phyloP scores from a whole-genome alignment of 2,113 vertebrate genomes.

The Eubucco bourcierii region DNA sequence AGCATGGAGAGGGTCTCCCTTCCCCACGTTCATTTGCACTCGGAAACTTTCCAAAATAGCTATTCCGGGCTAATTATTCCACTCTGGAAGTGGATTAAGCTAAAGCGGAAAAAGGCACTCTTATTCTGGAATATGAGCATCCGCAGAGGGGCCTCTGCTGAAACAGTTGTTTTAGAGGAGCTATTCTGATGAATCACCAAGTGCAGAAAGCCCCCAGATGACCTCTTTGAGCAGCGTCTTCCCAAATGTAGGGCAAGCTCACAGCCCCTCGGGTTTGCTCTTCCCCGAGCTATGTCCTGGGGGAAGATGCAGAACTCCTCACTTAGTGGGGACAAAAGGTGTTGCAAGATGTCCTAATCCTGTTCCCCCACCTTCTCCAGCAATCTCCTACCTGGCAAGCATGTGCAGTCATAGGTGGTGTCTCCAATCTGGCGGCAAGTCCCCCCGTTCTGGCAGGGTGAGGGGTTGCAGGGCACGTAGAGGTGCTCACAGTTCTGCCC shows the following conservation, averaged over 20 bases:
- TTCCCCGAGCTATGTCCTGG: accelerated
- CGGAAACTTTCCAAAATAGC: conserved; percentile 59
- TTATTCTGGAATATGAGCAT: conserved; percentile 64
- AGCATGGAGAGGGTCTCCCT: not conserved
- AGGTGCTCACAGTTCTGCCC: conserved; percentile 89
- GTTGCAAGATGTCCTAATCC: not conserved
- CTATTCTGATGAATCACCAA: conserved; percentile 26
- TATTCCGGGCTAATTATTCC: conserved; percentile 57
- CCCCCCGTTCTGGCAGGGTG: conserved; percentile 92
- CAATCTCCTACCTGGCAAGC: conserved; percentile 86
- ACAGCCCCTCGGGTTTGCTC: not conserved
- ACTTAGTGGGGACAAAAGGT: accelerated
- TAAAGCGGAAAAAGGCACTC: conserved; percentile 68
- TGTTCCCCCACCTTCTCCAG: accelerated
- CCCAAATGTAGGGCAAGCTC: not conserved
- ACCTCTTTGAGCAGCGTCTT: not conserved
- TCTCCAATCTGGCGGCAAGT: conserved; percentile 93
- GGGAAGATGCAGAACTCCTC: not conserved
- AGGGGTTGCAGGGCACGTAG: conserved; percentile 93
- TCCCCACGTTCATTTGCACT: not conserved
- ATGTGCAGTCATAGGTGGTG: conserved; percentile 91
- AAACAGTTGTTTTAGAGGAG: conserved; percentile 12
- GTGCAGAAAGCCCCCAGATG: conserved; percentile 17
- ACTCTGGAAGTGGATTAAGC: conserved; percentile 61
- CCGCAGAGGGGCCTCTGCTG: conserved; percentile 45